Percentiles rank a stretch among this genome's conserved stretches.
Conservation (phyloP, 2,113 vertebrate genomes). For the Parus major region DNA sequence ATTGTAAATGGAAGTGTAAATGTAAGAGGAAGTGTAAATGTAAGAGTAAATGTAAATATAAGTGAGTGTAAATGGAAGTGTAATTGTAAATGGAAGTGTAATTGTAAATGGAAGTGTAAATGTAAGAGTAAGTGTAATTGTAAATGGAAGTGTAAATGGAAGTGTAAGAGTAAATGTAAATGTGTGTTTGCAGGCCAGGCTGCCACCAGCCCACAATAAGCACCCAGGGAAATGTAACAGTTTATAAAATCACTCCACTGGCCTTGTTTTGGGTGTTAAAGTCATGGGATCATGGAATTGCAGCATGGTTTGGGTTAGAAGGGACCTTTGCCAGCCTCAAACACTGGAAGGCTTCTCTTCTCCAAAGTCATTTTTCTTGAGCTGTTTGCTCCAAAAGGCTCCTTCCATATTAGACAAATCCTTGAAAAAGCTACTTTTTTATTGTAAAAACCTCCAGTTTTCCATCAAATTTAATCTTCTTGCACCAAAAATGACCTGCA, state of each 20-base stretch:
- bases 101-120: neutral
- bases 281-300: neutral
- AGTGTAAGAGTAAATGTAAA: neutral
- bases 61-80: neutral
- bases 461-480: neutral
- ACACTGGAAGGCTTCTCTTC: neutral
- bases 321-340: no score
- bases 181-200: neutral
- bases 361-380: neutral
- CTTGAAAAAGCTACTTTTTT: neutral
- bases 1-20: neutral
- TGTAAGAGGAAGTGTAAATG: neutral
- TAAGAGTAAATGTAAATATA: neutral
- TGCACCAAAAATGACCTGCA: neutral
- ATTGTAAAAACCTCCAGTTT: accelerated
- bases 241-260: neutral
- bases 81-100: neutral
- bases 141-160: neutral
- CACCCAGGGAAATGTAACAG: neutral
- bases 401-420: neutral
- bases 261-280: neutral
- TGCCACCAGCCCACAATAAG: accelerated
- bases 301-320: neutral
- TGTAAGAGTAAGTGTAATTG: neutral
- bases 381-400: neutral